phyloP scores from a whole-genome alignment of 2,797 vertebrate species.

The Lemur catta region DNA sequence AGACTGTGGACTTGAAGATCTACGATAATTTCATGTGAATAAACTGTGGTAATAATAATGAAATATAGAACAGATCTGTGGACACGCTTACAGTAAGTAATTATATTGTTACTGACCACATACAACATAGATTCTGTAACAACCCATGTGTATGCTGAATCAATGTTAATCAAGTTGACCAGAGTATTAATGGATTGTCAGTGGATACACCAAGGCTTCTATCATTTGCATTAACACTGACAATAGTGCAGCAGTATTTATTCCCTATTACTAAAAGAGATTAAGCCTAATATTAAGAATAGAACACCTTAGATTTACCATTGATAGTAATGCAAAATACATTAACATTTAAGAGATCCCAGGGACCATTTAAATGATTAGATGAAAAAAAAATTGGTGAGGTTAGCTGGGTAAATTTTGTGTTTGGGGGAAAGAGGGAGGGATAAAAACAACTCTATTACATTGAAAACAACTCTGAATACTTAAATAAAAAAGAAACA shows the following conservation, averaged over 20 bases:
- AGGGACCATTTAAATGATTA: slow-evolving; percentile 70
- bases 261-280: slow-evolving; percentile 75
- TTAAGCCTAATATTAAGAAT: slow-evolving; percentile 77
- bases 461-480: slow-evolving; percentile 17
- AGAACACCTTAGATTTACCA: slow-evolving; percentile 71
- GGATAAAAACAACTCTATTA: background rate
- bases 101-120: slow-evolving; percentile 74
- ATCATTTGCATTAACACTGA: slow-evolving; percentile 75
- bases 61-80: slow-evolving; percentile 88
- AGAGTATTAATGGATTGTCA: slow-evolving; percentile 77
- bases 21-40: slow-evolving; percentile 92
- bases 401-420: slow-evolving; percentile 55
- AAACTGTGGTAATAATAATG: slow-evolving; percentile 87
- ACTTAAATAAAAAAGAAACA: background rate
- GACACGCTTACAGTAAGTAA: slow-evolving; percentile 83
- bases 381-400: slow-evolving; percentile 64
- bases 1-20: slow-evolving; percentile 84
- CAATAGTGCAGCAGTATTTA: slow-evolving; percentile 75
- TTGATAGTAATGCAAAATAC: slow-evolving; percentile 67
- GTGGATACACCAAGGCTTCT: slow-evolving; percentile 70
- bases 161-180: slow-evolving; percentile 80
- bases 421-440: slow-evolving; percentile 47
- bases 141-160: slow-evolving; percentile 74
- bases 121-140: slow-evolving; percentile 64
- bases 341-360: slow-evolving; percentile 72